Conservation (phyloP, 2,888 invertebrate species). For the Mechanitis messenoides region DNA sequence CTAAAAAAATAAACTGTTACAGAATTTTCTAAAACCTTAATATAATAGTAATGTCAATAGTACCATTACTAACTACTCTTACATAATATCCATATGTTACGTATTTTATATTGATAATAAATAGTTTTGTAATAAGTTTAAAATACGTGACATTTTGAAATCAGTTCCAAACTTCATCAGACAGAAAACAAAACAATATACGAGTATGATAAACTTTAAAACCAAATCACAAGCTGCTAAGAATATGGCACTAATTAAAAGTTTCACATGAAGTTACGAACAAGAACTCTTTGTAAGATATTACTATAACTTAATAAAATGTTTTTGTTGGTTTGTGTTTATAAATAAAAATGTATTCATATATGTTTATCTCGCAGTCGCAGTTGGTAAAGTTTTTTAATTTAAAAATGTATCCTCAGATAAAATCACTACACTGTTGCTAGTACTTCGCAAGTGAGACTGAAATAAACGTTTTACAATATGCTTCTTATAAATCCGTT, state of each 20-base stretch:
- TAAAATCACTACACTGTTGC: slow-evolving; percentile 25
- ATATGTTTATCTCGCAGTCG: slow-evolving; percentile 19
- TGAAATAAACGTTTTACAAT: slow-evolving; percentile 8
- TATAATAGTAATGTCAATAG: no score
- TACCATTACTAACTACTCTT: no score
- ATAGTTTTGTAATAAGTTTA: no score
- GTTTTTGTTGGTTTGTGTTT: background rate
- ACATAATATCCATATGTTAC: no score
- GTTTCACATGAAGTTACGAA: background rate
- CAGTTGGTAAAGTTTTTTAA: slow-evolving; percentile 29
- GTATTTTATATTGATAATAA: no score
- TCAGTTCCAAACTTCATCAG: no score
- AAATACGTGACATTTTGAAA: no score
- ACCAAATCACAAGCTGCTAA: background rate
- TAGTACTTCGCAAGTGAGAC: slow-evolving; percentile 19
- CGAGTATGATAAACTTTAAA: no score
- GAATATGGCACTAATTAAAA: slow-evolving; percentile 4
- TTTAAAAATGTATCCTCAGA: slow-evolving; percentile 27
- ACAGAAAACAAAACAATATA: no score
- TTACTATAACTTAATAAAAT: slow-evolving; percentile 12
- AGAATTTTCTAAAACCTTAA: no score
- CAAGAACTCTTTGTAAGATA: background rate
- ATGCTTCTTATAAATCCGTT: no score
- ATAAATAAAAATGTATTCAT: slow-evolving; percentile 15
- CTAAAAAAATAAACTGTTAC: no score